Evolutionary conservation across 1,140 invertebrate species (phyloP).

Genomic region (Epicauta chinensis): DNA sequence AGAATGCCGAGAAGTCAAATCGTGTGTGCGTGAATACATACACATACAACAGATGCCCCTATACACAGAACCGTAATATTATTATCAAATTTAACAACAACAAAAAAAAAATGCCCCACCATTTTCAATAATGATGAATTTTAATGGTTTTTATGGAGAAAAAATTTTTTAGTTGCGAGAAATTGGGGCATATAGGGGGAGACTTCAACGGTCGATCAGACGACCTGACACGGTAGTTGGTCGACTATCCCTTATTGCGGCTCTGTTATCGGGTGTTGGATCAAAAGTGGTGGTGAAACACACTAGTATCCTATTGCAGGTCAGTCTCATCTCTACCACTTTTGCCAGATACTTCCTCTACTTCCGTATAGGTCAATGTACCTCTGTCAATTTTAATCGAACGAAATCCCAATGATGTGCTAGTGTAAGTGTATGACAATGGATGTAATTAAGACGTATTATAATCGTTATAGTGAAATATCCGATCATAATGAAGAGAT

Average conservation of each 20-base stretch:
- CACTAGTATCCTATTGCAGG: slow-evolving; percentile 21
- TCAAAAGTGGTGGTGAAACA: slow-evolving; percentile 16
- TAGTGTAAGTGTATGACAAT: slow-evolving; percentile 2
- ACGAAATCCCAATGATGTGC: neutral
- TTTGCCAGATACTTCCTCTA: slow-evolving; percentile 8
- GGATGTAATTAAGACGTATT: slow-evolving; percentile 27
- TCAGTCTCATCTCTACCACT: slow-evolving; percentile 28
- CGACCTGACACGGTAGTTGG: neutral
- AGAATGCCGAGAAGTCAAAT: slow-evolving; percentile 20
- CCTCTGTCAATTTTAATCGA: neutral
- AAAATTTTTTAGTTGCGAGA: too few species aligned
- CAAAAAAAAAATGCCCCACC: neutral
- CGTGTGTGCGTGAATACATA: neutral
- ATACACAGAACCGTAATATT: neutral
- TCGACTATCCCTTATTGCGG: slow-evolving; percentile 10
- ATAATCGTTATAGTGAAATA: slow-evolving; percentile 4
- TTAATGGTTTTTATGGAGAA: too few species aligned
- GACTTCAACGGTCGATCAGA: neutral
- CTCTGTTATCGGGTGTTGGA: slow-evolving; percentile 25
- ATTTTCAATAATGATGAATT: too few species aligned
- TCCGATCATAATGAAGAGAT: neutral
- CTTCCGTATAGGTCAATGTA: slow-evolving; percentile 30
- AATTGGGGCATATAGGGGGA: neutral
- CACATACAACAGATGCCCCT: neutral
- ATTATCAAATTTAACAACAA: neutral